A percentile compares a stretch with the other conserved stretches of the same genome.
These are phyloP conservation scores for Diuraphis noxia DNA, from an alignment of 1,140 invertebrate genomes.

Conservation along the genomic window DNA sequence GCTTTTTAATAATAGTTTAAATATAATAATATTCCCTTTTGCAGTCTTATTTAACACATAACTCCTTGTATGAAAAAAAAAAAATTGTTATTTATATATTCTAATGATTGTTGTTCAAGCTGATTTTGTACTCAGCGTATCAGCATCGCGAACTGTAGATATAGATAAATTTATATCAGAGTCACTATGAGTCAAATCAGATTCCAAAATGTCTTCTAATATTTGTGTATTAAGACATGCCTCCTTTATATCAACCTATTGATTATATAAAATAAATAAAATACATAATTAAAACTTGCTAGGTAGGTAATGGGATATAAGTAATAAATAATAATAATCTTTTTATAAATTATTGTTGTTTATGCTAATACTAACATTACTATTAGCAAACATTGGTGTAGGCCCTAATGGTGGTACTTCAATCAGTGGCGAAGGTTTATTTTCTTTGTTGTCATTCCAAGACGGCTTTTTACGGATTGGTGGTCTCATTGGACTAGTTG, in stretches of 20 bases:
- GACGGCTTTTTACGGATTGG: not conserved
- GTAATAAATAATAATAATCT: not conserved
- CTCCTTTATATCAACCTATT: constrained; percentile 38
- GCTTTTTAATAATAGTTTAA: not conserved
- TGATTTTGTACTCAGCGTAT: constrained; percentile 40
- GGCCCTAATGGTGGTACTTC: constrained; percentile 24
- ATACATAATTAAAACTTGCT: not conserved
- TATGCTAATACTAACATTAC: constrained; percentile 46
- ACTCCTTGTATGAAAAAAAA: not conserved
- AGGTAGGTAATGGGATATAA: not conserved
- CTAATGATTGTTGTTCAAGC: constrained; percentile 4
- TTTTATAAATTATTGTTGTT: not conserved
- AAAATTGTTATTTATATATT: not conserved
- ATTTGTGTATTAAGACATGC: constrained; percentile 40
- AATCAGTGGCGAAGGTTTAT: constrained; percentile 35
- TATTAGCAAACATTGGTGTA: constrained; percentile 44
- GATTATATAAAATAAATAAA: not conserved
- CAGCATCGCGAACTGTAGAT: not conserved
- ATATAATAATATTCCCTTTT: constrained; percentile 10
- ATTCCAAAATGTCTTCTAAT: constrained; percentile 35
- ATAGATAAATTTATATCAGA: constrained; percentile 18
- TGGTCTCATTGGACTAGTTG: constrained; percentile 46
- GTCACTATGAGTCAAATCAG: constrained; percentile 22
- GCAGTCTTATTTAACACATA: constrained; percentile 27
- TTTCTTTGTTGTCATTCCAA: constrained; percentile 40